Conservation (phyloP, 2,113 vertebrate species). For the Gnathonemus longibarbis region DNA sequence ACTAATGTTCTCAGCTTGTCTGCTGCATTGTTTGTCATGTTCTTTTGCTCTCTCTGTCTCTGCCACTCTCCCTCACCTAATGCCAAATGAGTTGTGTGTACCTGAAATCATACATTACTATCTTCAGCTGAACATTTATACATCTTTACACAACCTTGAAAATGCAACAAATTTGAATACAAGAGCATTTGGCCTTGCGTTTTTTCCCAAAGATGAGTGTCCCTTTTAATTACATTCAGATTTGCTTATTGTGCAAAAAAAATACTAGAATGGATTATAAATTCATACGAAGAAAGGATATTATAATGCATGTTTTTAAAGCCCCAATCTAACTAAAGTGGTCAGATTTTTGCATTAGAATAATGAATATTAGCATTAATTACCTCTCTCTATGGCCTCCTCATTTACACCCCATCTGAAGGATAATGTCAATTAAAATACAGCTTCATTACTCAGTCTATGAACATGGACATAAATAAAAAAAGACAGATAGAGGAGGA, state of each 20-base stretch:
- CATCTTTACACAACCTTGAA: not conserved
- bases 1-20: conserved; percentile 10
- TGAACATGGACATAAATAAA: conserved; percentile 1
- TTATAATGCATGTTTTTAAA: conserved; percentile 43
- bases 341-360: conserved; percentile 51
- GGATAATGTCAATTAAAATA: conserved; percentile 31
- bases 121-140: not conserved
- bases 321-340: conserved; percentile 51
- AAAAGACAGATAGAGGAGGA: not conserved
- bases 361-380: conserved; percentile 49
- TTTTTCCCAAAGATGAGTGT: not conserved
- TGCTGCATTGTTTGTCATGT: not conserved
- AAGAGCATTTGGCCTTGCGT: not conserved
- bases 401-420: conserved; percentile 15
- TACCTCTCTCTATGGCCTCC: conserved; percentile 28
- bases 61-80: too few species aligned
- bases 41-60: not conserved
- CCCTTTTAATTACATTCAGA: conserved; percentile 37
- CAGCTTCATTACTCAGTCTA: conserved; percentile 24
- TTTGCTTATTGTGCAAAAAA: conserved; percentile 36
- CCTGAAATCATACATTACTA: not conserved
- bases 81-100: not conserved
- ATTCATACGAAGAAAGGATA: conserved; percentile 21
- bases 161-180: not conserved
- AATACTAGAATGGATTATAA: conserved; percentile 34